Base-by-base conservation (phyloP, 1,140 invertebrate species). In the Drosophila virilis region DNA sequence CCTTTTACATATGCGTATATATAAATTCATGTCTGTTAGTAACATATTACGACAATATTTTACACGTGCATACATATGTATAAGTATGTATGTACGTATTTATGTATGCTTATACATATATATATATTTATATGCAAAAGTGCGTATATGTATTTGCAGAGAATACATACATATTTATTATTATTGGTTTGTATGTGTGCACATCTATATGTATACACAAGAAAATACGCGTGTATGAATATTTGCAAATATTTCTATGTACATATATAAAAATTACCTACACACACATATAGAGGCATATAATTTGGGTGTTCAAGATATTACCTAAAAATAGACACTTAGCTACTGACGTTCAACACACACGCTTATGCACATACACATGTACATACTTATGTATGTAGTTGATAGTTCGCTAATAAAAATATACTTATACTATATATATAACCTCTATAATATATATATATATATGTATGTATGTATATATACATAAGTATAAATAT, bases 311-410 rank as follows among this genome's bases (percentile, higher is more conserved):
- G 42, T 54, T 52, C 48, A 67, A 72, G 70, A 73, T 73, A 79
- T 82, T 77, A 55, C 57, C 82, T 86, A 86, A 74, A 86, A 86
- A 86, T 86, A 86, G 84, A 78, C 58, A 70, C 35, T 86, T 51
- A 83, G 82, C 82, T 88, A 46, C 43, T 28, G 22, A 46, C n/a
- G n/a, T 33, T 40, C 37, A 28, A 28, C 22, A 28, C 22, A 28
- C 22, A 28, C 2, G 22, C 22, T 8, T 42, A 13, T 32, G 33
- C 35, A 58, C 42, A 48, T 38, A 70, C 54, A 43, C 51, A 60
- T 6, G 13, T 32, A 43, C 17, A 42, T 6, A 59, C 35, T 1
- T 22, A 28, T 28, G 22, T 28, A 28, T 28, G 22, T 28, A 28
- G 22, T 46, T 60, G n/a, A 37, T 15, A 17, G 54, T 42, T 42